Percentiles rank a stretch among this genome's conserved stretches.
These are phyloP conservation scores for Lepus americanus DNA, from an alignment of 2,113 vertebrate genomes.

Conservation along the genomic window DNA sequence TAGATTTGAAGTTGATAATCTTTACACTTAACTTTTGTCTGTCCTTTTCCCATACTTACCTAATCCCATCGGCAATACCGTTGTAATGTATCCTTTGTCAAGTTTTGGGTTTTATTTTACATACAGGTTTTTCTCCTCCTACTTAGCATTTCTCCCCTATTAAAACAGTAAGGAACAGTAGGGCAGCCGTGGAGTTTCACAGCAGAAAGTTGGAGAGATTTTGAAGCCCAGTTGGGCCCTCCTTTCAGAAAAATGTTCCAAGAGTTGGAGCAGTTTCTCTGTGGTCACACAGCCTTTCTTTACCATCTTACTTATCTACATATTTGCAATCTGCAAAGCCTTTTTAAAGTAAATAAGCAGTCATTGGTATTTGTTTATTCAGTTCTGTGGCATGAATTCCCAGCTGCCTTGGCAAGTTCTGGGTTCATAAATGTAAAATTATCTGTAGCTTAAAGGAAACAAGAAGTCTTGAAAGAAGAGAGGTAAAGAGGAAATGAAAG, in stretches of 20 bases:
- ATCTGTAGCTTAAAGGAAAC: background rate
- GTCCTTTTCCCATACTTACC: background rate
- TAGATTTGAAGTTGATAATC: background rate
- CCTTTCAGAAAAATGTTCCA: background rate
- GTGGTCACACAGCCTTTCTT: background rate
- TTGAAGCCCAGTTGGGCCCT: background rate
- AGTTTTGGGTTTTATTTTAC: background rate
- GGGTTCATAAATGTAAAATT: constrained; percentile 15
- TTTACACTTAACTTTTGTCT: background rate
- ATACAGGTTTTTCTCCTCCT: background rate
- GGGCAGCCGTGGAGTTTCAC: background rate
- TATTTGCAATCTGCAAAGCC: background rate
- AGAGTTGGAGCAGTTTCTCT: background rate
- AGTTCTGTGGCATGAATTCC: constrained; percentile 33
- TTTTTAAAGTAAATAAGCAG: constrained; percentile 59
- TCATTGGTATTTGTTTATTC: constrained; percentile 45
- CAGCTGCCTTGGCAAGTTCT: constrained; percentile 28
- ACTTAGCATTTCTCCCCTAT: background rate
- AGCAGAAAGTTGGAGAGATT: background rate
- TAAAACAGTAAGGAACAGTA: background rate
- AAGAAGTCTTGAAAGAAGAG: background rate
- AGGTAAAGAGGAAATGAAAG: background rate
- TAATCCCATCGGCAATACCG: background rate
- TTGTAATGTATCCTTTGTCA: background rate
- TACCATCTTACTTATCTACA: background rate